Base-by-base conservation (phyloP, 2,888 invertebrate species). In the Nebria salina region DNA sequence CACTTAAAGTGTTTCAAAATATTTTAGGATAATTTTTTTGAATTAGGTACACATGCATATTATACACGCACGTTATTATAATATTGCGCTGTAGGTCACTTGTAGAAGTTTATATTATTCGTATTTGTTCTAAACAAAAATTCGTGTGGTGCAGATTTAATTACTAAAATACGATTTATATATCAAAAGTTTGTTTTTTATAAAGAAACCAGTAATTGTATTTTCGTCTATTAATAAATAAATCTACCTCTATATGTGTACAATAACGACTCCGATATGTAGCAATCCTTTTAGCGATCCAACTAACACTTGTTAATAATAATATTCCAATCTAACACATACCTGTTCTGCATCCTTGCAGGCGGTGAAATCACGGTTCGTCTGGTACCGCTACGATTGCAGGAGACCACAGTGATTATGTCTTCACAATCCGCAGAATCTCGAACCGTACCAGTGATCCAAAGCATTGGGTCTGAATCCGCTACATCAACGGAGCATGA, bases 161-260 rank as follows among this genome's bases (percentile, higher is more conserved):
- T 54, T 79, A 79, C 75, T 79, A 75, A 79, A 76, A 75, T 75
- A 76, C 75, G 41, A 73, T 54, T 54, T 54, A 54, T 41, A 73
- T 81, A 81, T 75, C 65, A 72, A 81, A 81, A 75, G 72, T 43
- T 76, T 81, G 65, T 81, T 83, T 81, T 83, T 86, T 85, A 86
- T 86, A 87, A 86, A 86, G 86, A 85, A 86, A 85, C 85, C 86
- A 85, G 88, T 87, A 85, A 87, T 89, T 87, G 87, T 89, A 88
- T 85, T 88, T 86, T 88, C 87, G 87, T 88, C 88, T 87, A 89
- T 88, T 89, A 89, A 89, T 89, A 84, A 84, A 84, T 84, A 89
- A 89, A 89, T 89, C 89, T 89, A 89, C 89, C 89, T 89, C 89
- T 89, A 89, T 82, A 81, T 73, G 76, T 81, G 81, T 76, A 81